phyloP scores from a whole-genome alignment of 2,797 vertebrate genomes.

The Eptatretus atami region DNA sequence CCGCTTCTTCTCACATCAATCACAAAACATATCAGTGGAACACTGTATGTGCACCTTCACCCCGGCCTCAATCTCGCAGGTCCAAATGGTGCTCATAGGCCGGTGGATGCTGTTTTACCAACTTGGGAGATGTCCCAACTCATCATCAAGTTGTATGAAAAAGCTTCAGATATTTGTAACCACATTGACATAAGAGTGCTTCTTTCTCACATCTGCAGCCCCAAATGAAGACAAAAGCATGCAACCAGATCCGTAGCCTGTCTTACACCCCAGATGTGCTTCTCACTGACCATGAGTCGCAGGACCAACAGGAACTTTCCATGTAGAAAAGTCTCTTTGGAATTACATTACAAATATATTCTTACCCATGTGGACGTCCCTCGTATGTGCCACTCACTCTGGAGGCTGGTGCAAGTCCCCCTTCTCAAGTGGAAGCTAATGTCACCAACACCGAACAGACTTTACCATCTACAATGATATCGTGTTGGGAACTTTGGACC shows the following conservation, averaged over 20 bases:
- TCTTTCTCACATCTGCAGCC: constrained; percentile 29
- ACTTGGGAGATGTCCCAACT: constrained; percentile 32
- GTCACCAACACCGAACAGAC: neutral
- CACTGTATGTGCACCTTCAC: constrained; percentile 5
- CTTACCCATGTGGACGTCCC: too few relatives aligned
- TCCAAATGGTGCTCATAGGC: constrained; percentile 7
- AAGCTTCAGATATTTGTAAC: constrained; percentile 28
- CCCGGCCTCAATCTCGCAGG: neutral
- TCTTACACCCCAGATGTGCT: constrained; percentile 1
- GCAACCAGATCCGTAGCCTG: neutral
- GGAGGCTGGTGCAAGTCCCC: neutral
- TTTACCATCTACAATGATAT: neutral
- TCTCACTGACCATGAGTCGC: neutral
- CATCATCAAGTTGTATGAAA: constrained; percentile 38
- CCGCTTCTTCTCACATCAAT: neutral
- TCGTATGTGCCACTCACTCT: neutral
- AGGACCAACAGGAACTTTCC: constrained; percentile 1
- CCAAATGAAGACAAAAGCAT: constrained; percentile 13
- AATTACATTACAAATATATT: neutral
- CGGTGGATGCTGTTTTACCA: neutral
- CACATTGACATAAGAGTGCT: constrained; percentile 48
- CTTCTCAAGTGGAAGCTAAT: neutral
- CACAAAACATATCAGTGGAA: neutral
- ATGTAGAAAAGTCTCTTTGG: neutral
- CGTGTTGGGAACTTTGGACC: neutral